These are phyloP conservation scores for Cepaea nemoralis DNA, from an alignment of 1,140 invertebrate species.

Conservation along the genomic window DNA sequence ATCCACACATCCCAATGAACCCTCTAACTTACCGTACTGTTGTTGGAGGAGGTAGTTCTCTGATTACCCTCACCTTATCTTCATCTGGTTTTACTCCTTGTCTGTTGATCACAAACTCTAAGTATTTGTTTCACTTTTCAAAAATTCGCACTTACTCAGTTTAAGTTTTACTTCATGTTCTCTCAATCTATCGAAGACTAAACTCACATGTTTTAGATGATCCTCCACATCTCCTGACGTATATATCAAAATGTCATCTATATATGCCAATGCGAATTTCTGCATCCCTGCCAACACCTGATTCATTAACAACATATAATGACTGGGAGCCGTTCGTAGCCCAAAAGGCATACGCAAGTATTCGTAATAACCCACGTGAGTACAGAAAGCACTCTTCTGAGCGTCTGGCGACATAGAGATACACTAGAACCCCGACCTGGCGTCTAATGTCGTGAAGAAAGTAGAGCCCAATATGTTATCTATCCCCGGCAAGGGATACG, in stretches of 20 bases:
- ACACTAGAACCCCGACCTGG: not conserved
- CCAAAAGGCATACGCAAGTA: constrained; percentile 53
- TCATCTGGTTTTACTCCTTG: constrained; percentile 39
- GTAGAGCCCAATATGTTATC: constrained; percentile 9
- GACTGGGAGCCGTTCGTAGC: too few relatives aligned
- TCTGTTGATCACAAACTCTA: constrained; percentile 22
- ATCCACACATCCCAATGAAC: not conserved
- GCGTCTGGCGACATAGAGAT: not conserved
- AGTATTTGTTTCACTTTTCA: not conserved
- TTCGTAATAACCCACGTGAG: constrained; percentile 39
- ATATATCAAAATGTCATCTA: constrained; percentile 52
- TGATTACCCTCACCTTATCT: too few relatives aligned
- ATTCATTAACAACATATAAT: too few relatives aligned
- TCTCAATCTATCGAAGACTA: too few relatives aligned
- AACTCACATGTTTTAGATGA: too few relatives aligned
- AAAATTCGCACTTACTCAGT: constrained; percentile 43
- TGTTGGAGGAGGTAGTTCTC: too few relatives aligned
- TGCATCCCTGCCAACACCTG: constrained; percentile 41
- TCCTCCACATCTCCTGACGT: constrained; percentile 51
- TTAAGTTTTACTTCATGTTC: constrained; percentile 47
- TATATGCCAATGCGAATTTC: constrained; percentile 26
- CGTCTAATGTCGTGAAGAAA: constrained; percentile 18
- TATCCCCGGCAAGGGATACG: constrained; percentile 13
- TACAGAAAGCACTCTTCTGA: constrained; percentile 8
- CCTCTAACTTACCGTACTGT: not conserved